A percentile compares a stretch with the other conserved stretches of the same genome.
Evolutionary conservation across 2,888 invertebrate genomes (phyloP).

Genomic region (Hemaris fuciformis): DNA sequence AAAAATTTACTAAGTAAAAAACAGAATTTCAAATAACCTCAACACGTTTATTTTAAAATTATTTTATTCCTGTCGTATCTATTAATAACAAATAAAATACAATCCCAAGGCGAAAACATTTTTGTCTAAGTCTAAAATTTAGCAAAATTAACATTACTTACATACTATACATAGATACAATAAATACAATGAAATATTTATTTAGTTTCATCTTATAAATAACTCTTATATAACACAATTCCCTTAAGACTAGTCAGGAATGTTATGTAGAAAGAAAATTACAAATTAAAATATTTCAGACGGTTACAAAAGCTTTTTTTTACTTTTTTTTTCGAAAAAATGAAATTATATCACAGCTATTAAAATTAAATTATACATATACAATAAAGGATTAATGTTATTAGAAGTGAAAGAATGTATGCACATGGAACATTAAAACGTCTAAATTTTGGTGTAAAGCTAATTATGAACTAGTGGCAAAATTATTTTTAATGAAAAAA

Average conservation of each 20-base stretch:
- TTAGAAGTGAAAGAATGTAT: slow-evolving; percentile 1
- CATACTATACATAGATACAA: slow-evolving; percentile 55
- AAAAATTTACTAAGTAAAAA: slow-evolving; percentile 17
- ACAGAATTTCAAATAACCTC: slow-evolving; percentile 13
- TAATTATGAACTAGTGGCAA: slow-evolving; percentile 75
- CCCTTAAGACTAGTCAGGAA: slow-evolving; percentile 73
- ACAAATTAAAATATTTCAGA: slow-evolving; percentile 17
- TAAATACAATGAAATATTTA: slow-evolving; percentile 58
- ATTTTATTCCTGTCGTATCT: slow-evolving; percentile 57
- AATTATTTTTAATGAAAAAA: slow-evolving; percentile 37
- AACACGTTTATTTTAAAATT: slow-evolving; percentile 31
- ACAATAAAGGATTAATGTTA: slow-evolving; percentile 30
- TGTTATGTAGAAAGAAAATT: slow-evolving; percentile 19
- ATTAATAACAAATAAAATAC: slow-evolving; percentile 61
- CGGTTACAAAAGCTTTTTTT: slow-evolving; percentile 34
- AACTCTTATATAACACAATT: slow-evolving; percentile 48
- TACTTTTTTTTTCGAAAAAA: slow-evolving; percentile 38
- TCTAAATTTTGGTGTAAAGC: slow-evolving; percentile 79
- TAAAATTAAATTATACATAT: slow-evolving; percentile 66
- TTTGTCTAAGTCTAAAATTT: slow-evolving; percentile 46
- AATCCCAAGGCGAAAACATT: slow-evolving; percentile 59
- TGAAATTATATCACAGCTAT: slow-evolving; percentile 77
- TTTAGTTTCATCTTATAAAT: slow-evolving; percentile 50
- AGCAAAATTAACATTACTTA: slow-evolving; percentile 46
- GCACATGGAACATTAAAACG: slow-evolving; percentile 47